These are phyloP conservation scores for honey bee (Apis mellifera) DNA, from an alignment of 1,140 invertebrate genomes.

Conservation along the genomic window DNA sequence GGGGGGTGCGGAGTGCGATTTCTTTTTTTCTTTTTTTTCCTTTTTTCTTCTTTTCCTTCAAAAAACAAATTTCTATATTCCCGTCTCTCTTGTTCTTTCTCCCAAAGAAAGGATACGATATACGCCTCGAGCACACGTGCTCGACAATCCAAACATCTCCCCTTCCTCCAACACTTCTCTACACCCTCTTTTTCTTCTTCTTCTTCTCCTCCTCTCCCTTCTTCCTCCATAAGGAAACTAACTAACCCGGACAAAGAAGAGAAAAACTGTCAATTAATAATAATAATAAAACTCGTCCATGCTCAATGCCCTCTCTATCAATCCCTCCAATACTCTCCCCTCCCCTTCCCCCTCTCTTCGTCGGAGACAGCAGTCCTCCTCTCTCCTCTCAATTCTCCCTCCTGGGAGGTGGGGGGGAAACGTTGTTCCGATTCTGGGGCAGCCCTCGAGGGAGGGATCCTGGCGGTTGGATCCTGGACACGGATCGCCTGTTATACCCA, in stretches of 20 bases:
- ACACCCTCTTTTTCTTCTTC: slow-evolving; percentile 34
- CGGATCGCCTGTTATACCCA: slow-evolving; percentile 81
- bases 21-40: neutral
- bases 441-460: slow-evolving; percentile 29
- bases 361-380: neutral
- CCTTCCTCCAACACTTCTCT: slow-evolving; percentile 6
- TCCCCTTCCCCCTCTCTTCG: no score
- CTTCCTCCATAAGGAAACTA: no score
- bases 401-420: neutral
- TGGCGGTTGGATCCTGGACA: slow-evolving; percentile 2
- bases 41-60: neutral
- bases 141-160: neutral
- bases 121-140: neutral
- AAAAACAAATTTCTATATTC: neutral
- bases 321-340: neutral
- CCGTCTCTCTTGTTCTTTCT: neutral
- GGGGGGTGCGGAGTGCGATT: slow-evolving; percentile 23
- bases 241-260: neutral
- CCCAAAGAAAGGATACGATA: no score
- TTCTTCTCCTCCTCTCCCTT: slow-evolving; percentile 1
- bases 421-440: slow-evolving; percentile 11
- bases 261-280: neutral
- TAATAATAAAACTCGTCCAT: neutral
- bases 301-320: slow-evolving; percentile 1
- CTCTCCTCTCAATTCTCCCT: no score